phyloP scores from a whole-genome alignment of 2,113 vertebrate genomes.

The Pao palembangensis region DNA sequence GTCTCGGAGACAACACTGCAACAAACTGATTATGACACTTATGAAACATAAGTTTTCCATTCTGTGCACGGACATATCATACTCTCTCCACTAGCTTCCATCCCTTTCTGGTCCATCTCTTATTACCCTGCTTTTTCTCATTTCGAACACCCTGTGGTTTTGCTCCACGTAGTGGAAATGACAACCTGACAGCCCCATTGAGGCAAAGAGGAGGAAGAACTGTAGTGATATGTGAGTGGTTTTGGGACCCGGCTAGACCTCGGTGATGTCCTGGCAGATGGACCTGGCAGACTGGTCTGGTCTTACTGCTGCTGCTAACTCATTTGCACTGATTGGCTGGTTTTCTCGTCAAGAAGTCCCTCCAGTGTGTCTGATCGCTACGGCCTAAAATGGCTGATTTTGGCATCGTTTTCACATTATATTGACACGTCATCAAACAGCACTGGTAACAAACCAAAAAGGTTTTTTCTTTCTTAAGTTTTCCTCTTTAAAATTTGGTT shows the following conservation, averaged over 20 bases:
- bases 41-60: too few species aligned
- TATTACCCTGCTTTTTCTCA: not conserved
- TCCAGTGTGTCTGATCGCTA: too few species aligned
- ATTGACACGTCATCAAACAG: not conserved
- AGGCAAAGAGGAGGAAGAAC: not conserved
- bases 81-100: not conserved
- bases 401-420: too few species aligned
- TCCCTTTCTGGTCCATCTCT: not conserved
- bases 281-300: conserved; percentile 34
- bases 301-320: conserved; percentile 10
- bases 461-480: too few species aligned
- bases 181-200: conserved; percentile 6
- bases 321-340: conserved; percentile 36
- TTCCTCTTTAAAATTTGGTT: too few species aligned
- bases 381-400: too few species aligned
- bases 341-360: conserved; percentile 19
- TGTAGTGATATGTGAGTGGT: conserved; percentile 2
- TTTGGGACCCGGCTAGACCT: conserved; percentile 40
- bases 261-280: conserved; percentile 40
- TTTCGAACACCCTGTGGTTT: conserved; percentile 18
- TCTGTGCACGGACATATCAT: not conserved
- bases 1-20: too few species aligned
- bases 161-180: conserved; percentile 5
- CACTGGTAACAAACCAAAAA: not conserved
- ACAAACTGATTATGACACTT: too few species aligned